These are phyloP conservation scores for Ctenopoma kingsleyae DNA, from an alignment of 2,797 vertebrate genomes.

Conservation along the genomic window DNA sequence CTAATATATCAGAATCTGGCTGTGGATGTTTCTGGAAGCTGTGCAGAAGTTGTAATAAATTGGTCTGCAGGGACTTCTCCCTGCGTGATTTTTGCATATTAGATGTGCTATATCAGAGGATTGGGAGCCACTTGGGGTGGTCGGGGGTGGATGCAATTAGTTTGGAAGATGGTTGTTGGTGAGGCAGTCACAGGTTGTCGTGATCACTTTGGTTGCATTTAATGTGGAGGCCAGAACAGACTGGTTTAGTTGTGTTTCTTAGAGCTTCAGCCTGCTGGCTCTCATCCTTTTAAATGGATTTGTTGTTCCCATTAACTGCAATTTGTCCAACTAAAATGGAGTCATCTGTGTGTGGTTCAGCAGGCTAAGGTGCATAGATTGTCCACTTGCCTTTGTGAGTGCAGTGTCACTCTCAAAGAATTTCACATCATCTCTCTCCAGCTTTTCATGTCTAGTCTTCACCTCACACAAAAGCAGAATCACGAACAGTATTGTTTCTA, in stretches of 20 bases:
- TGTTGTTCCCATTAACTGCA: conserved; percentile 60
- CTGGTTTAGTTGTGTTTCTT: conserved; percentile 59
- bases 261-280: conserved; percentile 48
- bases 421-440: conserved; percentile 2
- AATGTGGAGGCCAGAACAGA: conserved; percentile 45
- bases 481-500: neutral
- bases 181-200: conserved; percentile 51
- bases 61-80: conserved; percentile 27
- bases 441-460: neutral
- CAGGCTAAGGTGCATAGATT: conserved; percentile 21
- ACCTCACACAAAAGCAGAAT: conserved; percentile 3
- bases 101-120: conserved; percentile 29
- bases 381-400: conserved; percentile 6
- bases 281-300: conserved; percentile 58
- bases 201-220: conserved; percentile 46
- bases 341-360: conserved; percentile 39
- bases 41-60: conserved; percentile 38
- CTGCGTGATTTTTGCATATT: conserved; percentile 36
- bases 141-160: conserved; percentile 33
- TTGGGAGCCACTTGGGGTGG: conserved; percentile 8
- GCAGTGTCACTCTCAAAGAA: conserved; percentile 19
- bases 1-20: conserved; percentile 15
- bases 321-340: conserved; percentile 58
- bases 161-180: conserved; percentile 43
- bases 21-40: conserved; percentile 19